phyloP scores from a whole-genome alignment of 2,888 invertebrate species.

The Steromphala cineraria region DNA sequence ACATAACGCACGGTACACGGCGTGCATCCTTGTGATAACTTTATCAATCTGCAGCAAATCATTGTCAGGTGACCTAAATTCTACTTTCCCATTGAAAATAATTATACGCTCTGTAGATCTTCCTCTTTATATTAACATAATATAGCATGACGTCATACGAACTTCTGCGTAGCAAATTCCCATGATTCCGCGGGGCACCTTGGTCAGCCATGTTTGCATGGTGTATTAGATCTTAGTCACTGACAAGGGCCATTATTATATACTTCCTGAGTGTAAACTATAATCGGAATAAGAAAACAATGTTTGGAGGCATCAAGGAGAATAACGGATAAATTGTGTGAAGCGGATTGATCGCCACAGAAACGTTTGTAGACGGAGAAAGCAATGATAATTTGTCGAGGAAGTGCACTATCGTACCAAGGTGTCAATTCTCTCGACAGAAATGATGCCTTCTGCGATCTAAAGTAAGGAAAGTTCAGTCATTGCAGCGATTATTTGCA shows the following conservation, averaged over 20 bases:
- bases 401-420: constrained; percentile 19
- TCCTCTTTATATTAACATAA: constrained; percentile 34
- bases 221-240: constrained; percentile 18
- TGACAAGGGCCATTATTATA: constrained; percentile 16
- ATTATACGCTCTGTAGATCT: not conserved
- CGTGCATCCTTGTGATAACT: not conserved
- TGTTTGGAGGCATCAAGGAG: not conserved
- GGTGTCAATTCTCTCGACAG: constrained; percentile 23
- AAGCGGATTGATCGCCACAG: constrained; percentile 3
- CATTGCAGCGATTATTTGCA: not conserved
- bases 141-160: constrained; percentile 38
- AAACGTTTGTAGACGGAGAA: constrained; percentile 15
- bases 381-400: constrained; percentile 21
- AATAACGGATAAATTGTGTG: constrained; percentile 3
- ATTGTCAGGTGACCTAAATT: not conserved
- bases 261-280: not conserved
- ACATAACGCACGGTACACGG: not conserved
- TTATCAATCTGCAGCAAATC: not conserved
- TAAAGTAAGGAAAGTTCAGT: not conserved
- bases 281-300: not conserved
- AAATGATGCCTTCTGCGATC: constrained; percentile 1
- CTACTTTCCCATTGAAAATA: not conserved
- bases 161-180: constrained; percentile 34
- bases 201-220: constrained; percentile 39
- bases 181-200: constrained; percentile 38